Percentiles rank a stretch among this genome's conserved stretches.
Evolutionary conservation across 2,797 vertebrate genomes (phyloP).

Genomic region (Philypnodon macrostomus): DNA sequence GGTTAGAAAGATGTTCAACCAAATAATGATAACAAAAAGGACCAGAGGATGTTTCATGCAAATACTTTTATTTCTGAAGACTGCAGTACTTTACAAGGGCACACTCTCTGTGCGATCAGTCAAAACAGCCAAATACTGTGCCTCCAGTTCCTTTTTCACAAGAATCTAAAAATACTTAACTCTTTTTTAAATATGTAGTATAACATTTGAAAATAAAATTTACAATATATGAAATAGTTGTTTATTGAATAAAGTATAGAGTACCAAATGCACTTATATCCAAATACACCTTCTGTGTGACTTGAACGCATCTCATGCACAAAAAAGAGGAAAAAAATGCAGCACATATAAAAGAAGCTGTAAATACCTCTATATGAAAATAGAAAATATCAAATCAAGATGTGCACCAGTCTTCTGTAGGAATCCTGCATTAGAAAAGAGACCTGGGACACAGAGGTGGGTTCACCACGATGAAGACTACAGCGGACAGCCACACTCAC

Average conservation of each 20-base stretch:
- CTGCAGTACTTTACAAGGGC: conserved; percentile 70
- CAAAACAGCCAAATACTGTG: conserved; percentile 68
- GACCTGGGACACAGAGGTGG: conserved; percentile 66
- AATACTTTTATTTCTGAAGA: conserved; percentile 82
- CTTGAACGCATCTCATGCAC: conserved; percentile 73
- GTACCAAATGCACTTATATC: conserved; percentile 82
- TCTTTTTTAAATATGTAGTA: conserved; percentile 80
- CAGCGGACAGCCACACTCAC: background rate
- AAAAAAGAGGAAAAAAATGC: conserved; percentile 43
- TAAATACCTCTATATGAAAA: conserved; percentile 81
- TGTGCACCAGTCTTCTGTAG: conserved; percentile 74
- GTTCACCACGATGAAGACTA: conserved; percentile 25
- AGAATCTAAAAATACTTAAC: conserved; percentile 81
- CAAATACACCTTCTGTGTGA: conserved; percentile 70
- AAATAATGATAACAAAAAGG: background rate
- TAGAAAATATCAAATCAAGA: conserved; percentile 81
- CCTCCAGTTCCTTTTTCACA: conserved; percentile 75
- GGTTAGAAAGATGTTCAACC: no score
- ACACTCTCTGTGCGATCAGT: conserved; percentile 69
- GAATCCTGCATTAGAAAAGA: conserved; percentile 77
- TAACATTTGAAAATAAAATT: conserved; percentile 80
- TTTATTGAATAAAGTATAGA: conserved; percentile 76
- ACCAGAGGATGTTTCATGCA: conserved; percentile 70
- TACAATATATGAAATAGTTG: conserved; percentile 82
- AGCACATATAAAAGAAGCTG: conserved; percentile 73